These are phyloP conservation scores for Chauna torquata DNA, from an alignment of 2,113 vertebrate species.

Conservation along the genomic window DNA sequence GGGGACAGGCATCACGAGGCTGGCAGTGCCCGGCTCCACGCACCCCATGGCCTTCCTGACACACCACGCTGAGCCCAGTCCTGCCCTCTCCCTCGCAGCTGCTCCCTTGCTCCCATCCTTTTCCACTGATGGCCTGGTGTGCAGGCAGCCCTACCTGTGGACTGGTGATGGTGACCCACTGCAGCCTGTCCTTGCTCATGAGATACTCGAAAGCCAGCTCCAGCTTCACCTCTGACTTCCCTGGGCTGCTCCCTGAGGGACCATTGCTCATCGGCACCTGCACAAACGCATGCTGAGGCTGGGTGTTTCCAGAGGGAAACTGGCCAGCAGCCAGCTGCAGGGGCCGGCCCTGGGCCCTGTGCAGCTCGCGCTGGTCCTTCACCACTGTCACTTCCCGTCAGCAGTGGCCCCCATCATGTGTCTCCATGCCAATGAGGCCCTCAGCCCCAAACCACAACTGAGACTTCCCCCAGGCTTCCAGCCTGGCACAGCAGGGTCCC, in stretches of 20 bases:
- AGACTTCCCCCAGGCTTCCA: neutral
- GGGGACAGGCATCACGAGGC: neutral
- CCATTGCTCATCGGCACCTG: constrained; percentile 90
- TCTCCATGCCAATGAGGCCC: neutral
- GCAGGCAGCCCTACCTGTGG: constrained; percentile 83
- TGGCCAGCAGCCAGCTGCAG: neutral
- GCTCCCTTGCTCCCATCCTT: rapidly evolving
- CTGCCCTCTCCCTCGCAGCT: neutral
- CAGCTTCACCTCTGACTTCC: constrained; percentile 91
- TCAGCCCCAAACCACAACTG: neutral
- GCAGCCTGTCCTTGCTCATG: constrained; percentile 97
- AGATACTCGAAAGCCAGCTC: constrained; percentile 98
- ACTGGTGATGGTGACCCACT: constrained; percentile 99
- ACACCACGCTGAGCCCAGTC: rapidly evolving
- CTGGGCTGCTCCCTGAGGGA: constrained; percentile 81
- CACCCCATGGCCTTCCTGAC: rapidly evolving
- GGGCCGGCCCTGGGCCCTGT: neutral
- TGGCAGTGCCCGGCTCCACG: neutral
- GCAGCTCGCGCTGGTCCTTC: neutral
- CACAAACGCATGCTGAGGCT: neutral
- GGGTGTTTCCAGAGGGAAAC: neutral
- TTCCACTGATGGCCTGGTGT: too few species aligned
- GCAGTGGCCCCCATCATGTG: neutral
- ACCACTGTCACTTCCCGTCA: neutral
- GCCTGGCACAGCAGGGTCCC: neutral